Evolutionary conservation across 1,140 invertebrate genomes (phyloP), one percentile per base, ranked within the genome.

Genomic region (Achatina immaculata): DNA sequence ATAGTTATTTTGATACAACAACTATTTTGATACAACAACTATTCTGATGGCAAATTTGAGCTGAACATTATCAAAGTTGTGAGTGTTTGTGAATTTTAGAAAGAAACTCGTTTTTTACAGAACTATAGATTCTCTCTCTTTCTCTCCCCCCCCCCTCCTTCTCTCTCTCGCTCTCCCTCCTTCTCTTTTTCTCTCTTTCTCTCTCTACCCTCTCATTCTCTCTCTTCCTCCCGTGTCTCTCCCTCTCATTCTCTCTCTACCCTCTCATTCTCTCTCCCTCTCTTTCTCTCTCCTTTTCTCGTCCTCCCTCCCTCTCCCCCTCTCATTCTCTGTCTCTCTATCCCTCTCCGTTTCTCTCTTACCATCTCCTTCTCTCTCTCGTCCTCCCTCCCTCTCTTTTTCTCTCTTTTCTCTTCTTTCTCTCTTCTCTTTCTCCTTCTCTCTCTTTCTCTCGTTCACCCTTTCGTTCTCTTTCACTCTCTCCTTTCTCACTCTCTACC

Each of bases 241-340:
- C 48, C 48, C 48, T 24, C 48, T 14, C 48, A 51, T 24, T 51
- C 48, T 14, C 48, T 51, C 48, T 51, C 48, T 24, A 24, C 11
- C 48, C 48, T 14, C 48, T 14, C 48, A 51, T 51, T 51, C 24
- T 51, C 48, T 14, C 48, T 14, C 48, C 24, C 24, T 24, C 48
- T 14, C 48, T 14, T 24, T 14, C 11, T 14, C 48, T 51, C 48
- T 51, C 48, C 11, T 14, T 51, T 14, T 24, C 24, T 24, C 48
- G 48, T 43, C 48, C 72, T 42, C 72, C 34, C 72, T 74, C 38
- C 48, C 38, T 74, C 38, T 74, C 43, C 45, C 14, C 45, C 72
- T 48, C 38, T 19, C 72, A 36, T 43, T 19, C 72, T n/a, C 72
- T 0, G 38, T n/a, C 72, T n/a, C 43, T 14, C 43, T 16, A 36